Evolutionary conservation across 2,888 invertebrate species (phyloP), one percentile per base, ranked within the genome.

Genomic region (Ormia ochracea): DNA sequence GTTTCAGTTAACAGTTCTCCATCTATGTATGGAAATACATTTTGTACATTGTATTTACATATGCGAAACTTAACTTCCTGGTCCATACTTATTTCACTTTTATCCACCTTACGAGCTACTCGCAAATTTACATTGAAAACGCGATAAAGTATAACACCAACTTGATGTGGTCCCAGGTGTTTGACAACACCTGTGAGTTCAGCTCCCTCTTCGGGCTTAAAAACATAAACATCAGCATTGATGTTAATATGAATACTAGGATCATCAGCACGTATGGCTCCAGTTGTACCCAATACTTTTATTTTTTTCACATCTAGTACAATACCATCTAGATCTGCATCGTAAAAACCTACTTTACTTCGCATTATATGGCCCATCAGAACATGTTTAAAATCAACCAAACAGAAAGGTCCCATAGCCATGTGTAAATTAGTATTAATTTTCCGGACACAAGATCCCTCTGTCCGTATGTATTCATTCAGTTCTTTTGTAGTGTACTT

Each of bases 111-210:
- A 14, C 85, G 84, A 10, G 82, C 78, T 81, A 91, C 90, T 77
- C 91, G 91, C 48, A 94, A 90, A n/a, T 92, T 92, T 10, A 93
- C 92, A 85, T 93, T 93, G 83, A 94, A 94, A 3, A 91, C 90
- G 59, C 92, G 90, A 85, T 94, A 93, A 1, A 94, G 91, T 59
- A 94, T 90, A 43, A 92, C 92, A 7, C 93, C 92, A 28, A 94
- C 88, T 85, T 93, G 92, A 48, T 90, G 86, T 83, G 83, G 83
- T 1, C 88, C 86, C 26, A 89, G 85, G 72, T 93, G 93, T 82
- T 92, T 93, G 0, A 94, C 92, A 45, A 91, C 86, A 12, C 93
- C 94, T 83, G 90, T 90, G 10, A 94, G 86, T 5, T 87, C 87
- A 69, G 91, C 90, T 0, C 92, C 93, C 41, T 92, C 85, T 81